Base-by-base conservation (phyloP, 2,113 vertebrate species). In the Aegotheles bennettii region DNA sequence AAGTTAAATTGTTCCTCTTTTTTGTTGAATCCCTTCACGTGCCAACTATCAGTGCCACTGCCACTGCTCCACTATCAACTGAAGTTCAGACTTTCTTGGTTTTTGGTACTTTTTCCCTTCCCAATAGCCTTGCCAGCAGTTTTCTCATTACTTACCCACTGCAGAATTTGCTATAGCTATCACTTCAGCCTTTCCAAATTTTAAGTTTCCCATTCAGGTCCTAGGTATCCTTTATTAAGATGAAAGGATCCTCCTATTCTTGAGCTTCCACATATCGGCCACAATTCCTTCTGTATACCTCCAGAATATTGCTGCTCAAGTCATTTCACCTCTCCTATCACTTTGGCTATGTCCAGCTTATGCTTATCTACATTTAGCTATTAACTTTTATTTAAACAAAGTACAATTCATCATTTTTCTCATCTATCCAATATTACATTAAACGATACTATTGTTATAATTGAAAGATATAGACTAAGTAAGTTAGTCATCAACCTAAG, bases 401-500 rank as follows among this genome's bases (percentile, higher is more conserved):
- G 35, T 35, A 54, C 25, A 77, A 24, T n/a, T 61, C 73, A 83
- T 53, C 9, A n/a, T 53, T 91, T 90, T 63, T 57, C 12, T 90
- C 38, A 43, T 50, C 77, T 23, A 5, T 69, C 38, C 20, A 59
- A 67, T 35, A 83, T n/a, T 91, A 36, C 16, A 90, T 36, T 87
- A 93, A 87, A 48, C 18, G 18, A 60, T 31, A 35, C 23, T 53
- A 26, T 36, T 45, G 26, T 63, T 92, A 48, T 9, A 57, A 50
- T 20, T 93, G 83, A 89, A 90, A 93, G 40, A 90, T 54, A 60
- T 60, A 54, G 71, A 42, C 65, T 57, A 84, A 70, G 64, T 69
- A n/a, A n/a, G 47, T 56, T n/a, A n/a, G 31, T 57, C 43, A 77
- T 40, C 45, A 42, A 35, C 26, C 33, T 51, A 9, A 90, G 65